A percentile compares a stretch with the other conserved stretches of the same genome.
Conservation (phyloP, 1,140 invertebrate genomes). For the Drosophila eugracilis region DNA sequence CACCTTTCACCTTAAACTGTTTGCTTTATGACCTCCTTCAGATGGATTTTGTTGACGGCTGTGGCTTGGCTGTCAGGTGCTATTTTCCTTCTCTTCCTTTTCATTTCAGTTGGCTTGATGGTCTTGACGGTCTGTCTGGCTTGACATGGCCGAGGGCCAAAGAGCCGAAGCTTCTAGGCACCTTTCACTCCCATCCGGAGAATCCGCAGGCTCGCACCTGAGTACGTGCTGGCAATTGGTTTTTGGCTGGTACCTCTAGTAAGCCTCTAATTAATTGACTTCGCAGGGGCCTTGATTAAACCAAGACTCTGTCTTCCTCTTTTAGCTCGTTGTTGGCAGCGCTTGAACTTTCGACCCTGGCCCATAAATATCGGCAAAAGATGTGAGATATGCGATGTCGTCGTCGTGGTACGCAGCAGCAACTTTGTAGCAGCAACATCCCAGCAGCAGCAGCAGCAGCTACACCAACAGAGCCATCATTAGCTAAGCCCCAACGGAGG, state of each 20-base stretch:
- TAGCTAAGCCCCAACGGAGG: constrained; percentile 46
- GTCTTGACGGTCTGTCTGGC: constrained; percentile 26
- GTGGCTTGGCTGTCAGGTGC: constrained; percentile 56
- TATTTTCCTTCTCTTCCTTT: constrained; percentile 8
- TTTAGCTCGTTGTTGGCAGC: constrained; percentile 32
- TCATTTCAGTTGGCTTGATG: constrained; percentile 27
- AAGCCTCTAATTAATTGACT: constrained; percentile 74
- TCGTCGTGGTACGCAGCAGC: constrained; percentile 32
- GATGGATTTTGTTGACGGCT: constrained; percentile 48
- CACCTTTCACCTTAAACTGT: constrained; percentile 82
- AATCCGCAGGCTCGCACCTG: constrained; percentile 34
- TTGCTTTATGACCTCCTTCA: constrained; percentile 80
- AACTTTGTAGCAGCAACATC: neutral
- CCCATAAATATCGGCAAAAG: constrained; percentile 76
- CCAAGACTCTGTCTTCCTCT: constrained; percentile 21
- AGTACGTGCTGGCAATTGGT: too few species aligned
- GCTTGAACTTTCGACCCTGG: constrained; percentile 70
- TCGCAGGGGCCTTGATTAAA: constrained; percentile 68
- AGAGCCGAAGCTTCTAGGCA: constrained; percentile 37
- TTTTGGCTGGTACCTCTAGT: constrained; percentile 28
- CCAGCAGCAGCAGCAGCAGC: constrained; percentile 1
- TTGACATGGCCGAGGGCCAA: constrained; percentile 43
- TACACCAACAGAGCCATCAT: constrained; percentile 51
- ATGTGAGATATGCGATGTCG: constrained; percentile 65
- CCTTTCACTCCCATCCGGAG: constrained; percentile 40